Conservation (phyloP, 35 echinoderm and acorn worm species). For the Lytechinus pictus region DNA sequence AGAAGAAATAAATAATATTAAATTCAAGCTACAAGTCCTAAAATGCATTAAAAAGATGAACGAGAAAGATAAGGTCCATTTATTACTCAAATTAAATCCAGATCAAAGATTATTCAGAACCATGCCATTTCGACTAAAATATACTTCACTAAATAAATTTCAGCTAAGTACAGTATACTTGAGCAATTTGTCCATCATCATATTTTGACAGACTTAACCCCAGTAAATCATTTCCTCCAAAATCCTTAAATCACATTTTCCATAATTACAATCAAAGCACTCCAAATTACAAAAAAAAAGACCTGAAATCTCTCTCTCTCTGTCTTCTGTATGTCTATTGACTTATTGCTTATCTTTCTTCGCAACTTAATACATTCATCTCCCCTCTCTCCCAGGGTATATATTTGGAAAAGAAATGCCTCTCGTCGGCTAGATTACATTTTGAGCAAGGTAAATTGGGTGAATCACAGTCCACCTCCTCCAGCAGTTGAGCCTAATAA, state of each 20-base stretch:
- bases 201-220: not conserved
- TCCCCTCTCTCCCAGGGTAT: not conserved
- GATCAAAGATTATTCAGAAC: not conserved
- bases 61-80: too few species aligned
- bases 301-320: not conserved
- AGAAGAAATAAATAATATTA: too few species aligned
- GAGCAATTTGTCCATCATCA: not conserved
- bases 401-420: not conserved
- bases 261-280: not conserved
- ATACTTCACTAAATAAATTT: not conserved
- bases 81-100: not conserved
- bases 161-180: not conserved
- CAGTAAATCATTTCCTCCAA: not conserved
- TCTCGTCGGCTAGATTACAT: not conserved
- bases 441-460: constrained; percentile 3
- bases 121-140: not conserved
- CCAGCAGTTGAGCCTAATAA: not conserved
- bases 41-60: too few species aligned
- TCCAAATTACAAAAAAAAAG: not conserved
- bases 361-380: not conserved
- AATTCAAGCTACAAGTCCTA: too few species aligned
- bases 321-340: not conserved
- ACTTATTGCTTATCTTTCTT: not conserved
- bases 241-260: not conserved
- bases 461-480: not conserved